These are phyloP conservation scores for Amphipyra berbera DNA, from an alignment of 2,888 invertebrate genomes.

Conservation along the genomic window DNA sequence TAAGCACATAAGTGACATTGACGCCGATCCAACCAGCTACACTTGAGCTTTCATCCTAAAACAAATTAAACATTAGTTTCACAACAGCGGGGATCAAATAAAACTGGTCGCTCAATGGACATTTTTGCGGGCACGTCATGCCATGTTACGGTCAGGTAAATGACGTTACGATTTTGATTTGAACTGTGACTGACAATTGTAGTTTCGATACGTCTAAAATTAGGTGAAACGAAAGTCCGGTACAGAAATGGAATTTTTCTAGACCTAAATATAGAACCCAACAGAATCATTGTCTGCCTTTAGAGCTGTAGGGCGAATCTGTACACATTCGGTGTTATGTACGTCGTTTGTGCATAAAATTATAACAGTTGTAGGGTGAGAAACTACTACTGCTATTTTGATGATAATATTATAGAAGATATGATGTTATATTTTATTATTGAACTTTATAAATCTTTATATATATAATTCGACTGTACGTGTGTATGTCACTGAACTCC, in stretches of 20 bases:
- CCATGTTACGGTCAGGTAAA: slow-evolving; percentile 82
- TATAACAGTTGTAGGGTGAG: no score
- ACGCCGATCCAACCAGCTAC: slow-evolving; percentile 78
- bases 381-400: no score
- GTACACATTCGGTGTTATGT: no score
- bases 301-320: no score
- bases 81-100: slow-evolving; percentile 64
- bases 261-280: no score
- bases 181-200: slow-evolving; percentile 77
- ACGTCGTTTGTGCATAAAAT: no score
- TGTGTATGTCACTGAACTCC: no score
- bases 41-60: slow-evolving; percentile 67
- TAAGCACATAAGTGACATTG: slow-evolving; percentile 90
- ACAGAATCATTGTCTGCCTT: no score
- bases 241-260: slow-evolving; percentile 11
- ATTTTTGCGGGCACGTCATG: slow-evolving; percentile 78
- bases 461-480: no score
- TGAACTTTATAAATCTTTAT: no score
- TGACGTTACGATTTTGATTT: slow-evolving; percentile 82
- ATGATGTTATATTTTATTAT: no score
- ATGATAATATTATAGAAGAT: no score
- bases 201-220: slow-evolving; percentile 58
- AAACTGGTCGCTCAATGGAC: slow-evolving; percentile 73
- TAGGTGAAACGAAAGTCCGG: slow-evolving; percentile 46
- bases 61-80: slow-evolving; percentile 56